Base-by-base conservation (phyloP, 2,888 invertebrate species). In the Cerceris ruficornis region DNA sequence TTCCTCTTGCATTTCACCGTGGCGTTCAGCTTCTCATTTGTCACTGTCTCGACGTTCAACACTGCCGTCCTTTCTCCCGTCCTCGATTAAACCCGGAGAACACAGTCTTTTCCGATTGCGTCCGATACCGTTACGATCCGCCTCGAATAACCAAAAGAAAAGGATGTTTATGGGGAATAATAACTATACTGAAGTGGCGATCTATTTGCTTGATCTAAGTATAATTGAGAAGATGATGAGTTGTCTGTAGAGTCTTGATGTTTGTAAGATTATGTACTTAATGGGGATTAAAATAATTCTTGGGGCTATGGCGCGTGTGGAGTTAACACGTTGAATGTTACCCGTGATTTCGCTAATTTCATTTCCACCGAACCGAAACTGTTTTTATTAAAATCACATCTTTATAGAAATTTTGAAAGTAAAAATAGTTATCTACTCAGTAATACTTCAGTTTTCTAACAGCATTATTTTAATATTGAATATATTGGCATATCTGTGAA, bases 11-110 rank as follows among this genome's bases (percentile, higher is more conserved):
- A 15, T 60, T 49, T 74, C 69, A 43, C 28, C 39, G 14, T n/a
- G 39, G 46, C 17, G 39, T 11, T 65, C 4, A 39, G 28, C 43
- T 28, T 17, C 61, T 69, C 60, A 75, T 72, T 75, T 71, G 68
- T 75, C 69, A 76, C 60, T 59, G 77, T 70, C 68, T 13, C 61
- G 28, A 57, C 42, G 52, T 14, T 65, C 46, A 74, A 71, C 76
- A 50, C 65, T 64, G 50, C 52, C 49, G 17, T 66, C 60, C 50
- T 28, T 28, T 28, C 28, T 57, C 46, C 41, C 58, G 57, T 61
- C 42, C 72, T 57, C 46, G 70, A 73, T 74, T 71, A 54, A 39
- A 58, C 28, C 43, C 49, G 65, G 79, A 67, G 52, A 49, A 67
- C 57, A 13, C 41, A 14, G 58, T 42, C 49, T 75, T 81, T 76